A percentile compares a stretch with the other conserved stretches of the same genome.
phyloP scores from a whole-genome alignment of 2,797 vertebrate species.

The Botia kubotai region DNA sequence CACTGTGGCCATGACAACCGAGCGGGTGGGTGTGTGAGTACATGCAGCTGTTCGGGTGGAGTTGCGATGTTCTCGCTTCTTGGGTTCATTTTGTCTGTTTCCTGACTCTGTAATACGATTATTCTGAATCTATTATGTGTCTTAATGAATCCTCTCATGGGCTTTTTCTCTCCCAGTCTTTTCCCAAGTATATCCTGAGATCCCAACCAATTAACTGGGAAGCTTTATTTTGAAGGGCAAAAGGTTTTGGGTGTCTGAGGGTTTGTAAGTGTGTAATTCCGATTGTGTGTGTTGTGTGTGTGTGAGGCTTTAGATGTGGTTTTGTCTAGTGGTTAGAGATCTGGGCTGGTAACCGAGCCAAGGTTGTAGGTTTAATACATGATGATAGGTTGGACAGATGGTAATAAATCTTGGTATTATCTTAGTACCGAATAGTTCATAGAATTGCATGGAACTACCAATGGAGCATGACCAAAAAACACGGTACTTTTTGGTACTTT shows the following conservation, averaged over 20 bases:
- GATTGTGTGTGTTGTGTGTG: neutral
- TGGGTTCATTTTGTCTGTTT: constrained; percentile 53
- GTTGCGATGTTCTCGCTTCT: constrained; percentile 54
- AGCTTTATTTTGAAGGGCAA: constrained; percentile 28
- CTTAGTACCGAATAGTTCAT: too few species aligned
- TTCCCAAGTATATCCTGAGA: constrained; percentile 10
- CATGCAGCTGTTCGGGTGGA: constrained; percentile 71
- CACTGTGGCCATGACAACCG: constrained; percentile 43
- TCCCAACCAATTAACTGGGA: constrained; percentile 50
- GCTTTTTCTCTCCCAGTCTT: neutral
- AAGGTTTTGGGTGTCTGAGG: constrained; percentile 13
- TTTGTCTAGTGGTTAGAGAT: neutral
- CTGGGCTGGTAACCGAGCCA: neutral
- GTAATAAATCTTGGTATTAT: too few species aligned
- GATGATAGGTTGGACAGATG: too few species aligned
- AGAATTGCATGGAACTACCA: too few species aligned
- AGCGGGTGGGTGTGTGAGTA: constrained; percentile 52
- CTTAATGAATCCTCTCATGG: constrained; percentile 40
- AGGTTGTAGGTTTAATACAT: neutral
- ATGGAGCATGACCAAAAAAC: too few species aligned
- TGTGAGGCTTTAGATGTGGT: neutral
- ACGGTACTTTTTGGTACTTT: too few species aligned
- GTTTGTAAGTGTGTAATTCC: neutral
- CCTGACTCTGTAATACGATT: constrained; percentile 28
- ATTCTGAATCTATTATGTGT: constrained; percentile 29